Base-by-base conservation (phyloP, 1,140 invertebrate genomes). In the Cotesia vestalis region DNA sequence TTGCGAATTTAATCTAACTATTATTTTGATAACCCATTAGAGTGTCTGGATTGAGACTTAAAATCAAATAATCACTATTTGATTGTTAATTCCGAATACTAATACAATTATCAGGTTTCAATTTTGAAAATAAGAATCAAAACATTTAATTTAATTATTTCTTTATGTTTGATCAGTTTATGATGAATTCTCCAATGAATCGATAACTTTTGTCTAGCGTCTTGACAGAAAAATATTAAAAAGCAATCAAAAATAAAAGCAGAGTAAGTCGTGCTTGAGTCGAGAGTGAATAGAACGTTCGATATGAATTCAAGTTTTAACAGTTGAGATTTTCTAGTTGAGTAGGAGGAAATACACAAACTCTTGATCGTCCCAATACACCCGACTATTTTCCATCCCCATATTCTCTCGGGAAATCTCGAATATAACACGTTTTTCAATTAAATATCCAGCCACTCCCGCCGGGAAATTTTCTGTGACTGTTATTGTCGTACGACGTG, bases 391-490 rank as follows among this genome's bases (percentile, higher is more conserved):
- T 46, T 46, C 17, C 46, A 20, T 38, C 14, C 14, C 12, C 5
- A 14, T 67, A 6, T 27, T 68, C 72, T 71, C 75, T n/a, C 55
- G 27, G 77, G 77, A 78, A 78, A 78, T 78, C 72, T 77, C 62
- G 69, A 77, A 76, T 76, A 55, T 64, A 76, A 76, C 73, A 72
- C 57, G 73, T 76, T 77, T 77, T 78, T 77, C 73, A 77, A 78
- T 78, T 77, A 77, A 75, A 75, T 75, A 72, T 72, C 73, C 52
- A 51, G 35, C 17, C 38, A 53, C 14, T 17, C 35, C 75, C 57
- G 8, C 11, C 27, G 75, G 73, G 76, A 76, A 75, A 76, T 74
- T 57, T 61, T 61, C 20, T 52, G n/a, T 46, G 14, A 69, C 17
- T 59, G 14, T 69, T 27, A 27, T 3, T 27, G 27, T 27, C 27